Conservation (phyloP, 2,113 vertebrate species). For the Cercocebus atys region DNA sequence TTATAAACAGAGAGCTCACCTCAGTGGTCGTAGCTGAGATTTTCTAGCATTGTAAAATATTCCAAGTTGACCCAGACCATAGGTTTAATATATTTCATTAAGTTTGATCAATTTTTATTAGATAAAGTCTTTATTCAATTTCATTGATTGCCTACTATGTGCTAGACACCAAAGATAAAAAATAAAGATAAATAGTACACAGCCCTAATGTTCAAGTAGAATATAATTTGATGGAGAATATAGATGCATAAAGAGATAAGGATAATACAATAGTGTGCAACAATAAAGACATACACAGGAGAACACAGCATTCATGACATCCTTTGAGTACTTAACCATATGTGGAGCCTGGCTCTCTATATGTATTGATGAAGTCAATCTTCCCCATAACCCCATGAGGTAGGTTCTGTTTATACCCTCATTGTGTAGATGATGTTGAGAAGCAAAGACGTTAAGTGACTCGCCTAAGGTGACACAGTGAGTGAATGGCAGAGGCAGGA, state of each 20-base stretch:
- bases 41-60: not conserved
- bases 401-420: no score
- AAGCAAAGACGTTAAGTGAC: not conserved
- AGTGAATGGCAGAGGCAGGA: not conserved
- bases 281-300: no score
- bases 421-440: not conserved
- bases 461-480: not conserved
- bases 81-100: not conserved
- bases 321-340: not conserved
- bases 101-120: not conserved
- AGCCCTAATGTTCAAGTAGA: not conserved
- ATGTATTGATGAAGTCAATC: fast-evolving
- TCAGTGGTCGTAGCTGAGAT: not conserved
- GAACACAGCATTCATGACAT: fast-evolving
- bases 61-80: not conserved
- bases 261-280: not conserved
- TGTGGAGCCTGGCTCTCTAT: not conserved
- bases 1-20: not conserved
- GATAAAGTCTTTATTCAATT: not conserved
- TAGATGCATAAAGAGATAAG: not conserved
- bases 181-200: not conserved
- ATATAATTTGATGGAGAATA: not conserved
- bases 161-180: not conserved
- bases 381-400: not conserved
- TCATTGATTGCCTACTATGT: not conserved